Conservation (phyloP, 2,113 vertebrate species). For the Agelaius phoeniceus region DNA sequence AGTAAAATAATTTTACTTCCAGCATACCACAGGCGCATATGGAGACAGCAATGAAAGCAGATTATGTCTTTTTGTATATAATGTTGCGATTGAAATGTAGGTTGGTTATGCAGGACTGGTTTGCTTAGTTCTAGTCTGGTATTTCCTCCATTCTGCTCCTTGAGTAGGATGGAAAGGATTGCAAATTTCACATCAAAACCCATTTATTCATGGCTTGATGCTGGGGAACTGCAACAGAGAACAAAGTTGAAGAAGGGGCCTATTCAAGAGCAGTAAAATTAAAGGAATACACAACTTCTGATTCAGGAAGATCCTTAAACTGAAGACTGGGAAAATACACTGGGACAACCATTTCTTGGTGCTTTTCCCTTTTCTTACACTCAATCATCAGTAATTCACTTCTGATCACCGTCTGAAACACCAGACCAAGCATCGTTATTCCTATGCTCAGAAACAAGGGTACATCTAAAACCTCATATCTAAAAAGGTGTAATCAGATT, state of each 20-base stretch:
- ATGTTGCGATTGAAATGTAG: not conserved
- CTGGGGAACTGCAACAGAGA: not conserved
- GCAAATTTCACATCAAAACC: not conserved
- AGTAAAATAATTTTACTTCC: not conserved
- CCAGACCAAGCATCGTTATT: not conserved
- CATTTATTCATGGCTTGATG: not conserved
- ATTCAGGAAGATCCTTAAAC: not conserved
- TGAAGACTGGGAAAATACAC: not conserved
- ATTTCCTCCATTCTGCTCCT: not conserved
- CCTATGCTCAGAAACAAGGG: not conserved
- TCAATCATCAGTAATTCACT: not conserved
- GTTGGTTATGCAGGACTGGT: not conserved
- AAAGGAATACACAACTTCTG: not conserved
- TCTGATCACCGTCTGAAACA: not conserved
- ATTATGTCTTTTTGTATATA: not conserved
- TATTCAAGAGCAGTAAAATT: not conserved
- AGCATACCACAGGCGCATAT: not conserved
- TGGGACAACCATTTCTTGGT: not conserved
- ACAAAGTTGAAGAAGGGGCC: not conserved
- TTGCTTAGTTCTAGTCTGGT: not conserved
- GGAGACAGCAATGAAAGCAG: not conserved
- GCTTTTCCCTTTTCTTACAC: not conserved
- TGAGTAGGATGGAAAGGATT: not conserved
- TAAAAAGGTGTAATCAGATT: not conserved
- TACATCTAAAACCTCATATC: not conserved